Percentiles rank a stretch among this genome's conserved stretches.
phyloP scores from a whole-genome alignment of 2,797 vertebrate genomes.

The Hirundo rustica region DNA sequence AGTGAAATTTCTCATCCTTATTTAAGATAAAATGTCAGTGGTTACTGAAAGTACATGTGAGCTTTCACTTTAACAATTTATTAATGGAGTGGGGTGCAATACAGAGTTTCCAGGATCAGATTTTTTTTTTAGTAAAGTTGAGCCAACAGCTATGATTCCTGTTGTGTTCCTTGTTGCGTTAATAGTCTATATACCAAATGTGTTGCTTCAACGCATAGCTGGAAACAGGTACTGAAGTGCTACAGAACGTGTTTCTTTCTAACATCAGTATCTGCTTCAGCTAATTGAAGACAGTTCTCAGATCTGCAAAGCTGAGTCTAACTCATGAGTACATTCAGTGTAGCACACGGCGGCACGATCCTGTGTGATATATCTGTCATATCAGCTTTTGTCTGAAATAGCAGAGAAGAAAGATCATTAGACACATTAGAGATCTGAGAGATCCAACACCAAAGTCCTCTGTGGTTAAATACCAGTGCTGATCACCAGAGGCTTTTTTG shows the following conservation, averaged over 20 bases:
- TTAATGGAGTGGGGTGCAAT: slow-evolving; percentile 20
- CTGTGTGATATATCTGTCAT: not conserved
- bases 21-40: slow-evolving; percentile 60
- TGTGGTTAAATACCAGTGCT: not conserved
- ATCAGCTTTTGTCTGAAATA: not conserved
- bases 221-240: not conserved
- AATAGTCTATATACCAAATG: not conserved
- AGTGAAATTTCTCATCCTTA: slow-evolving; percentile 62
- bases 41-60: slow-evolving; percentile 45
- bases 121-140: slow-evolving; percentile 25
- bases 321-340: not conserved
- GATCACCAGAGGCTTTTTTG: not conserved
- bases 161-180: not conserved
- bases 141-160: not conserved
- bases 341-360: not conserved
- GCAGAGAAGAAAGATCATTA: not conserved
- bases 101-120: not conserved
- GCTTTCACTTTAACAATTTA: slow-evolving; percentile 25
- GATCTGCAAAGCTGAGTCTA: not conserved
- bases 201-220: not conserved
- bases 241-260: not conserved
- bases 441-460: not conserved
- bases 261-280: not conserved
- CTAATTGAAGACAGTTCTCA: not conserved
- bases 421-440: not conserved